Evolutionary conservation across 2,113 vertebrate genomes (phyloP).

Genomic region (Ammospiza caudacuta): DNA sequence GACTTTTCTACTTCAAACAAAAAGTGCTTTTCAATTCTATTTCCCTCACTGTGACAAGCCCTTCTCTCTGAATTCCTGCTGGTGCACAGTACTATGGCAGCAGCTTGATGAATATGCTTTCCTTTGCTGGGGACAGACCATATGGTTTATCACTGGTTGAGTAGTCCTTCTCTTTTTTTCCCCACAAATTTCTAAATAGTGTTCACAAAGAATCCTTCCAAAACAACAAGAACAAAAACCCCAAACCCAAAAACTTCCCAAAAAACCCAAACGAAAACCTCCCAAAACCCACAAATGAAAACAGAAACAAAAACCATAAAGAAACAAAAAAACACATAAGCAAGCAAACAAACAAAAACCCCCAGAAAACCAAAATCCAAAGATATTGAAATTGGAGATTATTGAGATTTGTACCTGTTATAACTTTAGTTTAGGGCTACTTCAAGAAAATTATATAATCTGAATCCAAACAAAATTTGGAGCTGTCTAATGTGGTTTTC

Average conservation of each 20-base stretch:
- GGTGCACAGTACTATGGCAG: background rate
- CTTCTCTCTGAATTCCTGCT: background rate
- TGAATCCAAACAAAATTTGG: background rate
- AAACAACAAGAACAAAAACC: no score
- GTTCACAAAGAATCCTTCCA: background rate
- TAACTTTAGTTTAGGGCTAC: background rate
- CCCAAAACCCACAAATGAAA: background rate
- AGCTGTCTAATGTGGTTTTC: background rate
- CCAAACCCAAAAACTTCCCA: background rate
- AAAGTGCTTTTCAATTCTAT: background rate
- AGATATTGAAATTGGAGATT: background rate
- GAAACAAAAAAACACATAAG: background rate
- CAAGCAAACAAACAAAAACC: background rate
- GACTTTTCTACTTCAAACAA: background rate
- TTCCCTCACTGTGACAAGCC: background rate
- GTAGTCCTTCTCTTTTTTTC: background rate
- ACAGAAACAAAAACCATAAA: background rate
- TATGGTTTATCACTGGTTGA: background rate
- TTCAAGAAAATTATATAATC: background rate
- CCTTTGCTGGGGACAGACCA: background rate
- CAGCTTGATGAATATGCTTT: background rate
- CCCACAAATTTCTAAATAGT: background rate
- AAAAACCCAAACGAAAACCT: background rate
- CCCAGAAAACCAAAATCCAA: background rate
- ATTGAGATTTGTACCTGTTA: background rate